A percentile compares a stretch with the other conserved stretches of the same genome.
Evolutionary conservation across 2,888 invertebrate genomes (phyloP).

Genomic region (Blera fallax): DNA sequence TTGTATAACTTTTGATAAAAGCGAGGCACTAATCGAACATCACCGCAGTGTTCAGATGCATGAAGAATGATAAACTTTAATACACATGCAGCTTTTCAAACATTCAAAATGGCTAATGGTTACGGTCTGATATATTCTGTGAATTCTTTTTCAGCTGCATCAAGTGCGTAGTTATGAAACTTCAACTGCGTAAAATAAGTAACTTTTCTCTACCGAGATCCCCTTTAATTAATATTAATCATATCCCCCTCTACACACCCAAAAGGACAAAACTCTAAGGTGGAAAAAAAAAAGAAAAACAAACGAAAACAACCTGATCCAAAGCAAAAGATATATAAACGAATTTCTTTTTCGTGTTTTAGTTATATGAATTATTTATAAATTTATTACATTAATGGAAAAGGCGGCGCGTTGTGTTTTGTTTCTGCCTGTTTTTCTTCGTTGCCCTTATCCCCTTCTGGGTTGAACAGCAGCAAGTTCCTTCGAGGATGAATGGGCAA

Average conservation of each 20-base stretch:
- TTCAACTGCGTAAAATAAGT: background rate
- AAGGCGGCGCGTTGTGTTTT: slow-evolving; percentile 51
- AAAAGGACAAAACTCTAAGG: slow-evolving; percentile 55
- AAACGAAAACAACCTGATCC: slow-evolving; percentile 43
- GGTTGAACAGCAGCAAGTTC: slow-evolving; percentile 20
- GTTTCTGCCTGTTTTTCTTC: slow-evolving; percentile 16
- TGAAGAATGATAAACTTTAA: too few relatives aligned
- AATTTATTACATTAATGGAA: slow-evolving; percentile 76
- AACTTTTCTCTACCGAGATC: slow-evolving; percentile 15
- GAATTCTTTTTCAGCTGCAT: background rate
- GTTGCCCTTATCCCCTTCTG: slow-evolving; percentile 6
- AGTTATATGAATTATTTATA: slow-evolving; percentile 76
- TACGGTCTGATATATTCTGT: too few relatives aligned
- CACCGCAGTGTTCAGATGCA: too few relatives aligned
- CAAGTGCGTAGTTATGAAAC: background rate
- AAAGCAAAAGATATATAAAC: slow-evolving; percentile 38
- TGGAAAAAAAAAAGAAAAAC: background rate
- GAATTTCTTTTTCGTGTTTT: slow-evolving; percentile 75
- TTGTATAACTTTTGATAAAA: too few relatives aligned
- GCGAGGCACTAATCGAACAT: too few relatives aligned
- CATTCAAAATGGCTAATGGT: too few relatives aligned
- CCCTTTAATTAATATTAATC: slow-evolving; percentile 63
- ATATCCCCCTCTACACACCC: slow-evolving; percentile 13
- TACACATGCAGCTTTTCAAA: too few relatives aligned
- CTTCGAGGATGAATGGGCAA: slow-evolving; percentile 67